phyloP scores from a whole-genome alignment of 2,113 vertebrate genomes.

The Glareola pratincola region DNA sequence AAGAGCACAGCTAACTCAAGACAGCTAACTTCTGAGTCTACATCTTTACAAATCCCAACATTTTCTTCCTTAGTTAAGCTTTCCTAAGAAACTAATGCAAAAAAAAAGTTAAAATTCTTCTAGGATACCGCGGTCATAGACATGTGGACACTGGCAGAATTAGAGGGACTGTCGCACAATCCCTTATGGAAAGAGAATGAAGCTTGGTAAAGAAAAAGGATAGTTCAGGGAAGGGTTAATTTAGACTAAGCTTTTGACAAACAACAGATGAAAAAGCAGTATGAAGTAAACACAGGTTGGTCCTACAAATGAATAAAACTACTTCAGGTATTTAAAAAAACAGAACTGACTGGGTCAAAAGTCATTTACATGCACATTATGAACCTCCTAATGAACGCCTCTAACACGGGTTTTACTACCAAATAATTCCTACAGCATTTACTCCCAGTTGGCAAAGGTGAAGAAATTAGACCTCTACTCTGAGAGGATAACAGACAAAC shows the following conservation, averaged over 20 bases:
- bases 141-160: not conserved
- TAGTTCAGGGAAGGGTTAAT: not conserved
- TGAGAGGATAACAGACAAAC: not conserved
- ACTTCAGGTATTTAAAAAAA: not conserved
- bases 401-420: not conserved
- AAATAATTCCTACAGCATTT: not conserved
- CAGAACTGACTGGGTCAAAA: not conserved
- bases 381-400: not conserved
- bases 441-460: not conserved
- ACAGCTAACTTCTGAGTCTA: not conserved
- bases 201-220: not conserved
- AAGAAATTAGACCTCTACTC: not conserved
- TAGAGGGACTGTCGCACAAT: rapidly evolving
- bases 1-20: not conserved
- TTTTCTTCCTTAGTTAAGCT: not conserved
- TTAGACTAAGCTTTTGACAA: not conserved
- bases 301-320: not conserved
- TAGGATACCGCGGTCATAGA: rapidly evolving
- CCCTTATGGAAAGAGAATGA: not conserved
- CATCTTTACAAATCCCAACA: not conserved
- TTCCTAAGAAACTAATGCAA: not conserved
- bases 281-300: not conserved
- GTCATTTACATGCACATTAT: not conserved
- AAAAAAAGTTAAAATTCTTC: not conserved
- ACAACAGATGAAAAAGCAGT: not conserved